Evolutionary conservation across 1,140 invertebrate genomes (phyloP), one percentile per base, ranked within the genome.

Genomic region (Elymnias hypermnestra): DNA sequence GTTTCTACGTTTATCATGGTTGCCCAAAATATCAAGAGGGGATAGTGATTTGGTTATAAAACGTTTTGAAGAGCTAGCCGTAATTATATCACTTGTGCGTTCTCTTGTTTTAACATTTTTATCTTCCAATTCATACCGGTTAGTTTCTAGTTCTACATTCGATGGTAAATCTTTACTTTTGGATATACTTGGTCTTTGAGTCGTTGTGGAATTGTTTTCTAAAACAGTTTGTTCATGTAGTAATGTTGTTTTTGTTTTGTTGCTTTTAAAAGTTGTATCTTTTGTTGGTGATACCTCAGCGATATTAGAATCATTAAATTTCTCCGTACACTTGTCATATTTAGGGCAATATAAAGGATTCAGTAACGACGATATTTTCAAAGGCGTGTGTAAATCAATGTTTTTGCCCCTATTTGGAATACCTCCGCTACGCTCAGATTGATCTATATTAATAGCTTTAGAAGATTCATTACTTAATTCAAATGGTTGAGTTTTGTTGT

Each of bases 321-420:
- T 26, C 7, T 23, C 22, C n/a, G 31, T 33, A 7, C 21, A 6
- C 10, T 4, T 13, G 29, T 44, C 21, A 26, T 38, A 31, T 43
- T 50, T 39, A 15, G 72, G 67, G 15, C 62, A 50, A 53, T 72
- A 75, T 18, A 71, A 42, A 12, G 79, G 72, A 58, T 83, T 81
- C 42, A 83, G 58, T 14, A 83, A 57, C 7, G 73, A 69, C 18
- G 79, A 81, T 61, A 83, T 74, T 58, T 63, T 77, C 39, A 83
- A 50, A 10, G 79, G 76, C 9, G 50, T 66, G 40, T 78, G 39
- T n/a, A 74, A 40, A 33, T 55, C 46, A 22, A 23, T 15, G 35
- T 44, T 43, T 8, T 0, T 43, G 22, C n/a, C 14, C 10, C 17
- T 23, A 31, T 12, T 55, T 41, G 17, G 17, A 14, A 8, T 29